A percentile compares a stretch with the other conserved stretches of the same genome.
Conservation (phyloP, 2,888 invertebrate genomes). For the Nasonovia ribisnigri region DNA sequence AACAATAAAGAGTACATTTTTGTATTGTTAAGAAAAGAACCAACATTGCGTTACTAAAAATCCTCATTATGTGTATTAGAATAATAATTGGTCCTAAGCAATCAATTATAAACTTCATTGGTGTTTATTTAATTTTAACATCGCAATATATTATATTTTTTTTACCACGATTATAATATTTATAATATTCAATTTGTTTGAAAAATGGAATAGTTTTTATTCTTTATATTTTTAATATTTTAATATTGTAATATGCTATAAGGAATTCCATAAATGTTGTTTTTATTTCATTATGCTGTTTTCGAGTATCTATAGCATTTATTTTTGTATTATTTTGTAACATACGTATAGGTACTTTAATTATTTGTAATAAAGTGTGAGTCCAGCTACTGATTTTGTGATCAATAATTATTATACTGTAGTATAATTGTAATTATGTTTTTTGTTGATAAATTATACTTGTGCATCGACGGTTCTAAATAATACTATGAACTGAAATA, state of each 20-base stretch:
- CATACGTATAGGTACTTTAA: too few species aligned
- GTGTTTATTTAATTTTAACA: neutral
- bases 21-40: neutral
- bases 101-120: neutral
- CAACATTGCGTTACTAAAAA: neutral
- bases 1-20: neutral
- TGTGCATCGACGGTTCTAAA: neutral
- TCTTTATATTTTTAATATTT: neutral
- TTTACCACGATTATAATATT: neutral
- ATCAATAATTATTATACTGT: neutral
- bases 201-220: neutral
- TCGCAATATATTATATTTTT: neutral
- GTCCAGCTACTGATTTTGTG: neutral
- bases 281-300: neutral
- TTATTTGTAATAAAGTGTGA: neutral
- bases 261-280: neutral
- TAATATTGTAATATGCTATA: neutral
- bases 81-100: neutral
- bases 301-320: neutral
- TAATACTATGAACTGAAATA: neutral
- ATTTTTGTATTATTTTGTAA: neutral
- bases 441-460: neutral
- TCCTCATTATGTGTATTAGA: neutral
- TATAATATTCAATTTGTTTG: neutral
- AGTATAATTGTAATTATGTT: neutral